These are phyloP conservation scores for Tholera decimalis DNA, from an alignment of 2,888 invertebrate species.

Conservation along the genomic window DNA sequence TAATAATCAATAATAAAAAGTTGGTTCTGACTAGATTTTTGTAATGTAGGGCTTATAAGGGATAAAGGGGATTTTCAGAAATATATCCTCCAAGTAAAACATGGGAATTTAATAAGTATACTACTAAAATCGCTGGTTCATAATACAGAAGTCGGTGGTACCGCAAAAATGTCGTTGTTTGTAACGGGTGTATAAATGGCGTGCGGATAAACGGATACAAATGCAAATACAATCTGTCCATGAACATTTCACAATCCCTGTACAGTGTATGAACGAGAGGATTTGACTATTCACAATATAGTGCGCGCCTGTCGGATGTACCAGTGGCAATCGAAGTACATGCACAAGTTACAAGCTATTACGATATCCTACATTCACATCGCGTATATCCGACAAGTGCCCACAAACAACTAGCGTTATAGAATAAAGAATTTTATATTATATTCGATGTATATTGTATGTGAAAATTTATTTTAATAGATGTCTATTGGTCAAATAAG, in stretches of 20 bases:
- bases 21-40: background rate
- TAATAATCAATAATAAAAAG: background rate
- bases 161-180: conserved; percentile 41
- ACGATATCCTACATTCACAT: background rate
- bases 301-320: conserved; percentile 45
- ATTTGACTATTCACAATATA: conserved; percentile 72
- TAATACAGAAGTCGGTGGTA: conserved; percentile 36
- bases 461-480: conserved; percentile 84
- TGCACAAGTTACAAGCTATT: background rate
- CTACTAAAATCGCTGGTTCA: conserved; percentile 3
- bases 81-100: background rate
- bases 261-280: conserved; percentile 81
- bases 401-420: conserved; percentile 69
- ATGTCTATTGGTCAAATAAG: conserved; percentile 82
- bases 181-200: conserved; percentile 35
- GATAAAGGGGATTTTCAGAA: background rate
- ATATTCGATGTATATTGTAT: conserved; percentile 87
- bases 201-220: conserved; percentile 56
- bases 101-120: conserved; percentile 2
- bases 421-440: conserved; percentile 82
- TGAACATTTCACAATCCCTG: conserved; percentile 69
- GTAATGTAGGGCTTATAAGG: background rate
- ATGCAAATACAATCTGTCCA: conserved; percentile 66
- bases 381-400: conserved; percentile 51
- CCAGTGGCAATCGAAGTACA: background rate